phyloP scores from a whole-genome alignment of 2,113 vertebrate species.

The Lophura nycthemera region DNA sequence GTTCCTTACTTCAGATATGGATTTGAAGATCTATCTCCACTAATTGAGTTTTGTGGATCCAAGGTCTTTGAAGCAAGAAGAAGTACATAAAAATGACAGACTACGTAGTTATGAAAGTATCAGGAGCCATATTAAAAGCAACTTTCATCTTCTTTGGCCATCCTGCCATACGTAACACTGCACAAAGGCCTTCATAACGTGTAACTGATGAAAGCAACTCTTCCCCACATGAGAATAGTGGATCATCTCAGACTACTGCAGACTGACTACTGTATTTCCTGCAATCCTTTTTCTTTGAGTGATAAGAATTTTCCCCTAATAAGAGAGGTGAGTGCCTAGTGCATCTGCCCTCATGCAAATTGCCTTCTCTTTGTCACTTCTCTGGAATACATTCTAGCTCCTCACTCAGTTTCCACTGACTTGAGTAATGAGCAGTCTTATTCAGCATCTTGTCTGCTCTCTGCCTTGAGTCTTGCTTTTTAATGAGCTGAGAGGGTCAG shows the following conservation, averaged over 20 bases:
- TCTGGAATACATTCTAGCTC: neutral
- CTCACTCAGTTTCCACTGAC: neutral
- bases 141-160: neutral
- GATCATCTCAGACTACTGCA: neutral
- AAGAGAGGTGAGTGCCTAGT: neutral
- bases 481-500: conserved; percentile 15
- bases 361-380: neutral
- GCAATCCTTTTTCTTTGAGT: neutral
- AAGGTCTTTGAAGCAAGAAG: neutral
- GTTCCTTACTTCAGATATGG: neutral
- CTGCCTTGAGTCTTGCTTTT: neutral
- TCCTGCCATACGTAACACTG: neutral
- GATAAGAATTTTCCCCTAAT: neutral
- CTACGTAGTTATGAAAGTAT: neutral
- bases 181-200: neutral
- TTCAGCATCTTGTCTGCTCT: neutral
- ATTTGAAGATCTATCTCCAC: neutral
- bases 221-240: neutral
- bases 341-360: neutral
- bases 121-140: neutral
- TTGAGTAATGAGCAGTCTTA: conserved; percentile 6
- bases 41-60: neutral
- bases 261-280: neutral
- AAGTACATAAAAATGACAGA: neutral
- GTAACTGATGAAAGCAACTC: neutral